Evolutionary conservation across 2,113 vertebrate species (phyloP), one percentile per base, ranked within the genome.

Genomic region (Peromyscus maniculatus): DNA sequence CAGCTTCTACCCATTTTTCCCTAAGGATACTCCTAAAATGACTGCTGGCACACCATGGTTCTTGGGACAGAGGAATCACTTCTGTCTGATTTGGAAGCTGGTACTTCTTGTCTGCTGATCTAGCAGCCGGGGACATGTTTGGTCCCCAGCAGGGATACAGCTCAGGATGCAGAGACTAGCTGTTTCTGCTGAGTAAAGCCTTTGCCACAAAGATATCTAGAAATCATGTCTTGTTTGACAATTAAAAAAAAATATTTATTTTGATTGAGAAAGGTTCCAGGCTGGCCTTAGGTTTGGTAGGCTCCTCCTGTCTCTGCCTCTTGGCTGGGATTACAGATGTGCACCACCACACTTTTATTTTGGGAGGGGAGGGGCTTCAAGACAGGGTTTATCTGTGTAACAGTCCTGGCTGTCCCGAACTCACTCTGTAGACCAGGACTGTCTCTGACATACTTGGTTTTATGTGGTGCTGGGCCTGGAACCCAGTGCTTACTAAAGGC

Each of bases 1-100:
- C 87, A 93, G 91, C 94, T 95, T 96, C 88, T 75, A 79, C 80
- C 96, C 93, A 95, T 64, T 93, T 91, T 95, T 97, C 89, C 74
- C 82, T 87, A 93, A 97, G 93, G 91, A 93, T 55, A 96, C 39
- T 94, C 89, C 52, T 91, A 94, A 89, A 78, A 59, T 74, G 89
- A 97, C 82, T 89, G 62, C 87, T 82, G 95, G 95, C 93, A 97
- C 1, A 22, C 31, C 69, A 91, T 0, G 77, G 93, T 83, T 93
- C 67, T 71, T 22, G 75, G 43, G 75, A 62, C 87, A 96, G 67
- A 96, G 69, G 69, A 89, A 90, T 77, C 78, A 3, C 62, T 97
- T 93, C 64, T 71, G 80, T 79, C 39, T 94, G 94, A 87, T 80
- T 49, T 90, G 62, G 36, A 94, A 93, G 83, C 5, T 74, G 59